Conservation (phyloP, 2,797 vertebrate genomes). For the Vireo griseus region DNA sequence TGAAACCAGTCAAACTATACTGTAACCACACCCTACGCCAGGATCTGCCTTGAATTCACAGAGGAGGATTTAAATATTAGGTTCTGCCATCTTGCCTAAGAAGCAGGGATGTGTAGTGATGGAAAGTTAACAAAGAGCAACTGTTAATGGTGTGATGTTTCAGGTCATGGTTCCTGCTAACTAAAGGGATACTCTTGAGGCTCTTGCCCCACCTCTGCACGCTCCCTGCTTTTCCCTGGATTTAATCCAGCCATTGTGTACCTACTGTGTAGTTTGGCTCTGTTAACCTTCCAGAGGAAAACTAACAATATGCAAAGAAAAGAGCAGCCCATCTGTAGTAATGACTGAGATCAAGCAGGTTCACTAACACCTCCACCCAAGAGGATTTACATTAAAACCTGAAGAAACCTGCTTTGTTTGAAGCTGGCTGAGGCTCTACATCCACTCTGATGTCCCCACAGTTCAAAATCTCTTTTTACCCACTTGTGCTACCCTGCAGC, state of each 20-base stretch:
- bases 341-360: not conserved
- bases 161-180: not conserved
- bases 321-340: not conserved
- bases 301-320: not conserved
- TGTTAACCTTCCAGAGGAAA: not conserved
- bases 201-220: not conserved
- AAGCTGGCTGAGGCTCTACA: not conserved
- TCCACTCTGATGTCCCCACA: not conserved
- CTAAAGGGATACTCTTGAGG: not conserved
- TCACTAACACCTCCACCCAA: not conserved
- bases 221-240: not conserved
- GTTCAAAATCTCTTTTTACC: not conserved
- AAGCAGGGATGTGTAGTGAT: not conserved
- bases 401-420: not conserved
- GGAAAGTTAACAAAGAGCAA: not conserved
- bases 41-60: not conserved
- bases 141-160: not conserved
- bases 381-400: not conserved
- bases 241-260: not conserved
- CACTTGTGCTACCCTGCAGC: not conserved
- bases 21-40: constrained; percentile 17
- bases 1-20: not conserved
- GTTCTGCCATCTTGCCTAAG: not conserved
- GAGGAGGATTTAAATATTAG: not conserved
- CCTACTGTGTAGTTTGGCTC: not conserved